Evolutionary conservation across 2,888 invertebrate species (phyloP).

Genomic region (Drosophila sordidapex): DNA sequence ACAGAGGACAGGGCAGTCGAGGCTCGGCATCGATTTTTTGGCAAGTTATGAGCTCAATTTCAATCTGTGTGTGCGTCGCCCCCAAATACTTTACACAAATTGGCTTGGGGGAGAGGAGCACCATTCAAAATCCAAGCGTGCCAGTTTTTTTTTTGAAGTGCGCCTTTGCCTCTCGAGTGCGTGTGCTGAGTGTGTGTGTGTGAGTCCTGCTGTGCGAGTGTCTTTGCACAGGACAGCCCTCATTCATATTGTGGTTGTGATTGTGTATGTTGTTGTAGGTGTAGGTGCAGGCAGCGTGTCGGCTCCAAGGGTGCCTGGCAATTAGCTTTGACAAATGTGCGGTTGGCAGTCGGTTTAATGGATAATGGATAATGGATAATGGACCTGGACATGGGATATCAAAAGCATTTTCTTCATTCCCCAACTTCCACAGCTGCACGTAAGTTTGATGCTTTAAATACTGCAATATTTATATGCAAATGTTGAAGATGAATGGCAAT

Average conservation of each 20-base stretch:
- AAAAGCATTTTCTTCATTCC: conserved; percentile 14
- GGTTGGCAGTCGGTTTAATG: conserved; percentile 71
- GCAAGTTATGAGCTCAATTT: conserved; percentile 37
- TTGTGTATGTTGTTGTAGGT: conserved; percentile 8
- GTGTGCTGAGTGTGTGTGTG: conserved; percentile 18
- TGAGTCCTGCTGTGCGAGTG: conserved; percentile 50
- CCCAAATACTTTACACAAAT: conserved; percentile 48
- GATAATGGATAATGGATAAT: conserved; percentile 66
- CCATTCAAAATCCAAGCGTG: conserved; percentile 66
- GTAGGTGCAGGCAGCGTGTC: conserved; percentile 54
- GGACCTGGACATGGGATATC: conserved; percentile 25
- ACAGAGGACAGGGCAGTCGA: background rate
- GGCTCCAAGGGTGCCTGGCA: conserved; percentile 70
- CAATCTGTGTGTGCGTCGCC: conserved; percentile 15
- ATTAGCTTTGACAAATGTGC: conserved; percentile 74
- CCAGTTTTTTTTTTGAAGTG: conserved; percentile 29
- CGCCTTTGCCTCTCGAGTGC: conserved; percentile 26
- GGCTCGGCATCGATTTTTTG: conserved; percentile 56
- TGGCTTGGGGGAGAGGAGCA: conserved; percentile 12
- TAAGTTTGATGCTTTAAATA: conserved; percentile 35
- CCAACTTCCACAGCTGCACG: background rate
- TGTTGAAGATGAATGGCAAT: conserved; percentile 17
- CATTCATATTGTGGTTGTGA: conserved; percentile 36
- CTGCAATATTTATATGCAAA: conserved; percentile 32
- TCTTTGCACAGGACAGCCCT: conserved; percentile 25